phyloP scores from a whole-genome alignment of 1,140 invertebrate genomes.

The Vollenhovia emeryi region DNA sequence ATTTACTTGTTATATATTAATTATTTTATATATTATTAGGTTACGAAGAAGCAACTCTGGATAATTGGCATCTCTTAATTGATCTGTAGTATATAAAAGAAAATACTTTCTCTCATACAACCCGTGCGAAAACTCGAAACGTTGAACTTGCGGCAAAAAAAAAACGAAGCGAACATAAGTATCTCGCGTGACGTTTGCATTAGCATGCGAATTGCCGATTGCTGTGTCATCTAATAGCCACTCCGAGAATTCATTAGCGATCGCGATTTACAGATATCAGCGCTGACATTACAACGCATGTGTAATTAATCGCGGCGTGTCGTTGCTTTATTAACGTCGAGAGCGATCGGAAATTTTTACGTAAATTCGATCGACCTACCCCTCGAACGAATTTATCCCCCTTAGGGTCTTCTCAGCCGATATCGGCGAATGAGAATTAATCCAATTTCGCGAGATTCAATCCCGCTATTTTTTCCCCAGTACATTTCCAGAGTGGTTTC shows the following conservation, averaged over 20 bases:
- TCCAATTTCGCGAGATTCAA: not conserved
- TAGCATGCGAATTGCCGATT: not conserved
- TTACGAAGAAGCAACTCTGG: too few relatives aligned
- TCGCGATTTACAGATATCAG: not conserved
- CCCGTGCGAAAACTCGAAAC: not conserved
- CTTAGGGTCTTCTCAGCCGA: not conserved
- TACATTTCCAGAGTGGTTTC: not conserved
- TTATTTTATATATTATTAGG: not conserved
- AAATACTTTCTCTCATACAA: not conserved
- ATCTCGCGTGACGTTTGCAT: not conserved
- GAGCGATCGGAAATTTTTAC: not conserved
- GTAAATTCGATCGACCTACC: not conserved
- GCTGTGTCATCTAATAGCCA: constrained; percentile 49
- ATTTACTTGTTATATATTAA: too few relatives aligned
- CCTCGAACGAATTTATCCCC: too few relatives aligned
- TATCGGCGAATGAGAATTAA: not conserved
- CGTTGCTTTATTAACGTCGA: not conserved
- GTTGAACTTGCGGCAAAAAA: not conserved
- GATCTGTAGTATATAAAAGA: too few relatives aligned
- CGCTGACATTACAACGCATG: not conserved
- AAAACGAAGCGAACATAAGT: not conserved
- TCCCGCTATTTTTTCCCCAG: not conserved
- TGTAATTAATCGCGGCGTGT: not conserved
- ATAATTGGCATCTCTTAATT: too few relatives aligned
- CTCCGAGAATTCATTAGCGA: not conserved